A percentile compares a stretch with the other conserved stretches of the same genome.
Evolutionary conservation across 2,113 vertebrate species (phyloP).

Genomic region (Grantiella picta): DNA sequence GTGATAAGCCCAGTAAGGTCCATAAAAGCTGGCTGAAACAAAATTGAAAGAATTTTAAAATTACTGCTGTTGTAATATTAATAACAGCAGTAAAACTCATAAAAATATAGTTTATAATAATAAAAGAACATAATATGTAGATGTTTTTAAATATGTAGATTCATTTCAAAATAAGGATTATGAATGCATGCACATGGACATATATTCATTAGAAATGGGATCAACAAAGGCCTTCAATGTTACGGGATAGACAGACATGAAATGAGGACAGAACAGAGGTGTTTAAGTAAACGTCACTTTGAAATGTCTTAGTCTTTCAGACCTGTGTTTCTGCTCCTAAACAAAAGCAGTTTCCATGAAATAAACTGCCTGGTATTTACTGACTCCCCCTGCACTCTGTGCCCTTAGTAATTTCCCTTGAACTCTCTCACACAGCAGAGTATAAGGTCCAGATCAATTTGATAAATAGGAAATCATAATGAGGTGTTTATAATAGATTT

Average conservation of each 20-base stretch:
- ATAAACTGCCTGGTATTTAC: neutral
- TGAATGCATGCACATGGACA: accelerated
- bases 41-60: neutral
- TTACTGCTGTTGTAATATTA: neutral
- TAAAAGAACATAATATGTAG: neutral
- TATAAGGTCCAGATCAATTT: neutral
- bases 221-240: neutral
- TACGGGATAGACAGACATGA: neutral
- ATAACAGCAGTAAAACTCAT: neutral
- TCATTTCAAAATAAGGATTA: neutral
- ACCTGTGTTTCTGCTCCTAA: neutral
- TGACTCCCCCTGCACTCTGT: neutral
- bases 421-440: neutral
- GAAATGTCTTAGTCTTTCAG: neutral
- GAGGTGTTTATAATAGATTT: neutral
- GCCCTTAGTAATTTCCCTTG: neutral
- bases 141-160: neutral
- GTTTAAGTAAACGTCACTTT: neutral
- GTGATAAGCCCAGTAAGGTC: neutral
- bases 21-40: neutral
- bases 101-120: neutral
- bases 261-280: neutral
- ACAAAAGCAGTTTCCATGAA: neutral
- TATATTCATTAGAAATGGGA: neutral
- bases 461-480: neutral